Evolutionary conservation across 2,797 vertebrate species (phyloP).

Genomic region (Meriones psammophilus): DNA sequence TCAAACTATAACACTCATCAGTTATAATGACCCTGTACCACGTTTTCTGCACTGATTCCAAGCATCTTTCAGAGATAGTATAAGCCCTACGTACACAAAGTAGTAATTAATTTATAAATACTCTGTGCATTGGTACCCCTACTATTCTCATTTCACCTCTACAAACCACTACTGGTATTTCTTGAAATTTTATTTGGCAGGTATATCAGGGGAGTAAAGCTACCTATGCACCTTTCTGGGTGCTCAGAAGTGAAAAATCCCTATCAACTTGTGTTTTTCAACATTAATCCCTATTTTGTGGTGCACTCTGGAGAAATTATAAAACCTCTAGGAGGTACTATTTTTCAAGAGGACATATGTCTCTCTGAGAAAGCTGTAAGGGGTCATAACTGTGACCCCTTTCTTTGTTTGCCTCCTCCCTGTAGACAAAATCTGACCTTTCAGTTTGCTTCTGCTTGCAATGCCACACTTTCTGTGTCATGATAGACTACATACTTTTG

Average conservation of each 20-base stretch:
- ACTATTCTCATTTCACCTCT: background rate
- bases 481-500: background rate
- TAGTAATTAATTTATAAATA: background rate
- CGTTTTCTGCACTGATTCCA: background rate
- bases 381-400: background rate
- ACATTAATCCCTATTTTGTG: background rate
- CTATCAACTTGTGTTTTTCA: background rate
- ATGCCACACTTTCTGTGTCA: too few relatives aligned
- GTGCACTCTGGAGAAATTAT: background rate
- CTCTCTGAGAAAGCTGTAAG: background rate
- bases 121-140: rapidly evolving
- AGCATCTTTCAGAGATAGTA: background rate
- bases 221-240: background rate
- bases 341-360: background rate
- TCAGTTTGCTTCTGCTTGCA: background rate
- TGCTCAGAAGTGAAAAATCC: background rate
- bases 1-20: background rate
- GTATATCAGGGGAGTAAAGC: background rate
- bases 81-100: too few relatives aligned
- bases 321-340: background rate
- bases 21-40: background rate
- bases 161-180: background rate
- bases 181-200: background rate
- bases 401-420: background rate
- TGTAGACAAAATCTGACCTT: background rate